Base-by-base conservation (phyloP, 2,113 vertebrate species). In the Eira barbara region DNA sequence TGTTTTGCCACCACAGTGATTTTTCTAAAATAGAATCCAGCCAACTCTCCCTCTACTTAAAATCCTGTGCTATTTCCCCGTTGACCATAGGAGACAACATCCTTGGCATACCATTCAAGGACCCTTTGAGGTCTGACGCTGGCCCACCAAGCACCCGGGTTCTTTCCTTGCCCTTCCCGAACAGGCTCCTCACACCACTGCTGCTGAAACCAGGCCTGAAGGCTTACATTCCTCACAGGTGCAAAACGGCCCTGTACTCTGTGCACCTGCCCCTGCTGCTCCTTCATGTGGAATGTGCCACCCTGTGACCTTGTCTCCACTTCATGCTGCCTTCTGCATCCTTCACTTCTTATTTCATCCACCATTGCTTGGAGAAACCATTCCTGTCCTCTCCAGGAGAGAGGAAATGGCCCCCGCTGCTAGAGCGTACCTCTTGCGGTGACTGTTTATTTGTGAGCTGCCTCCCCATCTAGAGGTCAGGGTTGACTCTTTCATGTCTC, bases 261-360 rank as follows among this genome's bases (percentile, higher is more conserved):
- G 20, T 81, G n/a, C 21, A 27, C 78, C 57, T 36, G 52, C 18
- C 81, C 12, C 7, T 55, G 39, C 55, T 89, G 8, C 25, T 74
- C 52, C 65, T 73, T 80, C 25, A 11, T 55, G 45, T 14, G 81
- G 49, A 63, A 9, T 85, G 27, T 29, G 42, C 94, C 78, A 42
- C 74, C 94, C 87, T 13, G 3, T 78, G 90, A 92, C 42, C 80
- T 31, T 52, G 92, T 88, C 84, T 91, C 65, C 21, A 45, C 76
- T 94, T 97, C 63, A 88, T 27, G 55, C 67, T 52, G 94, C 87
- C 55, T 34, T 89, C 69, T 52, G 9, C 25, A 81, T 59, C 69
- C 83, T 95, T 96, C 85, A 81, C 21, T 47, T 87, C 83, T 97
- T 88, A 96, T 94, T 61, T 76, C 76, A 73, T 61, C 71, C 57